Base-by-base conservation (phyloP, 1,140 invertebrate genomes). In the Drosophila neocordata region DNA sequence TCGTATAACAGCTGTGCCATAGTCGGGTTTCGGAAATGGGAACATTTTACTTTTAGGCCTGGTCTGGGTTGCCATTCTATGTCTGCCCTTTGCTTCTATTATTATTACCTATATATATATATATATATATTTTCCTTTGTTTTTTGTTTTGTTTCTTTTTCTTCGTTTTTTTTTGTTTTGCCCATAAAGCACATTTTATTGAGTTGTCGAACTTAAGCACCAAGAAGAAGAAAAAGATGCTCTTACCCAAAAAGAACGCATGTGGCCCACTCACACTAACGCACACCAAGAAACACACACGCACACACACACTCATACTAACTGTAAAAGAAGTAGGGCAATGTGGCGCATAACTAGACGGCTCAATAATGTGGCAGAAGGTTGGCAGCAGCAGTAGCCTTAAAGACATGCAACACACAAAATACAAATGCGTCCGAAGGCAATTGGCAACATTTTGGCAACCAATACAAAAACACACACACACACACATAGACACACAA, bases 101-200 rank as follows among this genome's bases (percentile, higher is more conserved):
- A 65, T 76, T 68, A 67, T 75, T 73, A 75, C 38, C 75, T 52
- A 27, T 38, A 31, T 31, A 31, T 31, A 31, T 1, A 31, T 31
- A 31, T 31, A 31, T 15, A 24, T 24, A 24, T 64, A 8, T 9
- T 7, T 55, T 69, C 37, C 31, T 15, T 53, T 57, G 20, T 34
- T 44, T 35, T 27, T 27, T 68, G 67, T 77, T 70, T 58, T 69
- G 60, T 66, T 66, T 24, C 65, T 65, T 24, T 24, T 24, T 31
- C 5, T 31, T 7, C 7, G 27, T 31, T 37, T 41, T 24, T 44
- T 13, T 69, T 66, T 74, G 73, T 69, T 68, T 64, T 76, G 65
- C 77, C 78, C 88, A 90, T 90, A 90, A 90, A 90, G 88, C 88
- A 90, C 88, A 90, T 90, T 90, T 90, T 90, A 90, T 90, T 90